Base-by-base conservation (phyloP, 2,888 invertebrate species). In the Diarsia mendica region DNA sequence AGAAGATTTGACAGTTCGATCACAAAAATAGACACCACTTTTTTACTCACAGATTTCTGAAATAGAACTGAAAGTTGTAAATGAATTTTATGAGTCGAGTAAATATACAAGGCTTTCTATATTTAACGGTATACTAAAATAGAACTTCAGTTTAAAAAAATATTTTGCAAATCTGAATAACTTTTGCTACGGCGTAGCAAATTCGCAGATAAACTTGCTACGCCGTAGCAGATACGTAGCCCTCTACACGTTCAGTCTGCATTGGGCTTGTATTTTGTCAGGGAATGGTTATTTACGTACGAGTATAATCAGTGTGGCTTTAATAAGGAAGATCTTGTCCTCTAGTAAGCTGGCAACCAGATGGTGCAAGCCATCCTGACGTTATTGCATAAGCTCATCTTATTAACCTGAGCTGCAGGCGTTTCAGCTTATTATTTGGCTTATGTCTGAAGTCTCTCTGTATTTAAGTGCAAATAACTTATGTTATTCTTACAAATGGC, bases 301-400 rank as follows among this genome's bases (percentile, higher is more conserved):
- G n/a, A n/a, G n/a, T n/a, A 76, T 66, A 28, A 23, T 13, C 33
- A 13, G 15, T 49, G 28, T 46, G 44, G 65, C 55, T 78, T 75
- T 82, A 78, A 82, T 82, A 76, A 78, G 55, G 46, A 63, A 33
- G 49, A 55, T 49, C 33, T 53, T 33, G 82, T 55, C 20, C 20
- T 55, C 15, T 10, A 61, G 60, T 51, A n/a, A 82, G 13, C 75
- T 20, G 10, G 65, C 28, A 60, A 66, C 76, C 77, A 76, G 77
- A 82, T 77, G 82, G 20, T 76, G 82, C 82, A 18, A 51, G 46
- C 49, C 28, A 23, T 6, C 33, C 8, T 49, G 61, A 33, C 33
- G 33, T 49, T n/a, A 55, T 46, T 63, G 44, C 23, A 46, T 33
- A 67, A 76, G 48, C 82, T 61, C 33, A 61, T 49, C 39, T 82